phyloP scores from a whole-genome alignment of 1,140 invertebrate genomes.

The Neoseiulus cucumeris region DNA sequence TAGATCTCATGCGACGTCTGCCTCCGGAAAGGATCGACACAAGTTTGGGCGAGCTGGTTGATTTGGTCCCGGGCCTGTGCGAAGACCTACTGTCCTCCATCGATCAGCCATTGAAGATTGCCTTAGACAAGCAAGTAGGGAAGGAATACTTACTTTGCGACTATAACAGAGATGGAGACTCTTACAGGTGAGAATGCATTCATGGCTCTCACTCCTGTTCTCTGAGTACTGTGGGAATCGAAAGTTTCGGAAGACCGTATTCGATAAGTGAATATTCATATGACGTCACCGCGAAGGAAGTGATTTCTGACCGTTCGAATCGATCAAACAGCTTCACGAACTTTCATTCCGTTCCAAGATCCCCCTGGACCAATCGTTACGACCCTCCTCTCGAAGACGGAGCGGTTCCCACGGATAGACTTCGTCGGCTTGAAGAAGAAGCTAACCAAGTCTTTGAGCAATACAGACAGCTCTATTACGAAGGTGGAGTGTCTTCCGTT shows the following conservation, averaged over 20 bases:
- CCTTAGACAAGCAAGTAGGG: constrained; percentile 74
- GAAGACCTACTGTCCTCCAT: constrained; percentile 92
- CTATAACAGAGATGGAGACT: constrained; percentile 97
- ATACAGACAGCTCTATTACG: constrained; percentile 96
- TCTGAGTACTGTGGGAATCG: too few relatives aligned
- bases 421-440: constrained; percentile 88
- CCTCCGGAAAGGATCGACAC: constrained; percentile 98
- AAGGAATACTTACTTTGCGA: constrained; percentile 97
- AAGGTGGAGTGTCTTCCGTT: constrained; percentile 95
- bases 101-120: constrained; percentile 95
- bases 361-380: constrained; percentile 97
- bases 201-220: too few relatives aligned
- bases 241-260: too few relatives aligned
- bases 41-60: constrained; percentile 90
- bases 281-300: too few relatives aligned
- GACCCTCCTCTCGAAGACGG: constrained; percentile 95
- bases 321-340: too few relatives aligned
- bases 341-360: constrained; percentile 35
- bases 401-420: constrained; percentile 84
- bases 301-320: too few relatives aligned
- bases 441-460: constrained; percentile 96
- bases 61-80: constrained; percentile 69
- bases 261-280: too few relatives aligned
- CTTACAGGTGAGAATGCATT: constrained; percentile 50
- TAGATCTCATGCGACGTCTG: constrained; percentile 93